Percentiles rank a stretch among this genome's conserved stretches.
These are phyloP conservation scores for Shinisaurus crocodilurus DNA, from an alignment of 2,113 vertebrate species.

Conservation along the genomic window DNA sequence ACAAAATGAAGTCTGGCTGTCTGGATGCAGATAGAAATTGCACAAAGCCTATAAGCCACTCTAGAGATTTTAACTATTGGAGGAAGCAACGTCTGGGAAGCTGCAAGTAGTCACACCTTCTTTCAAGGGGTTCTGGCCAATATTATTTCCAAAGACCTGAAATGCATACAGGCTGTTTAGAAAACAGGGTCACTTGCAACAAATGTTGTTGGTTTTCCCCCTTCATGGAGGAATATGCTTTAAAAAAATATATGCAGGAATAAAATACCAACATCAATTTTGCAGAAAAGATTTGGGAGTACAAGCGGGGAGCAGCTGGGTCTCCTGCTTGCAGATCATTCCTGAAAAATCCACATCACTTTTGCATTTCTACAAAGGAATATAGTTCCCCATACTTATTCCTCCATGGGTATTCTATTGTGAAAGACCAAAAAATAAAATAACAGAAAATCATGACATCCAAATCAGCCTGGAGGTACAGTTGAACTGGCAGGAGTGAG, in stretches of 20 bases:
- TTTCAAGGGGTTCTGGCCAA: constrained; percentile 54
- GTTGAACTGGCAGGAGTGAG: background rate
- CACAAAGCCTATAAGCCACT: constrained; percentile 71
- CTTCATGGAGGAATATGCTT: background rate
- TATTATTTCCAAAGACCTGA: constrained; percentile 51
- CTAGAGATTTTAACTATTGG: constrained; percentile 69
- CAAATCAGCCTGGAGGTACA: background rate
- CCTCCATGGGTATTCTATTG: background rate
- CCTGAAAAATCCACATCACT: background rate
- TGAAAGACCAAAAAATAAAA: background rate
- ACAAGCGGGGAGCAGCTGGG: background rate
- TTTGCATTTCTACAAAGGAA: background rate
- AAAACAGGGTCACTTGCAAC: constrained; percentile 19
- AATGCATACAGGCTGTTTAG: constrained; percentile 44
- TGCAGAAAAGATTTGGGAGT: background rate
- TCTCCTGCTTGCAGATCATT: background rate
- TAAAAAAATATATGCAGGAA: background rate
- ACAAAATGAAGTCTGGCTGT: constrained; percentile 73
- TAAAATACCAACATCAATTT: background rate
- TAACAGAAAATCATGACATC: background rate
- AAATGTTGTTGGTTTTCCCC: background rate
- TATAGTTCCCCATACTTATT: background rate
- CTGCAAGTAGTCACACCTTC: constrained; percentile 62
- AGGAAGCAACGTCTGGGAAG: constrained; percentile 56
- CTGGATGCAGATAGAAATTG: constrained; percentile 76